Evolutionary conservation across 2,797 vertebrate genomes (phyloP).

Genomic region (Ctenosaura bakeri): DNA sequence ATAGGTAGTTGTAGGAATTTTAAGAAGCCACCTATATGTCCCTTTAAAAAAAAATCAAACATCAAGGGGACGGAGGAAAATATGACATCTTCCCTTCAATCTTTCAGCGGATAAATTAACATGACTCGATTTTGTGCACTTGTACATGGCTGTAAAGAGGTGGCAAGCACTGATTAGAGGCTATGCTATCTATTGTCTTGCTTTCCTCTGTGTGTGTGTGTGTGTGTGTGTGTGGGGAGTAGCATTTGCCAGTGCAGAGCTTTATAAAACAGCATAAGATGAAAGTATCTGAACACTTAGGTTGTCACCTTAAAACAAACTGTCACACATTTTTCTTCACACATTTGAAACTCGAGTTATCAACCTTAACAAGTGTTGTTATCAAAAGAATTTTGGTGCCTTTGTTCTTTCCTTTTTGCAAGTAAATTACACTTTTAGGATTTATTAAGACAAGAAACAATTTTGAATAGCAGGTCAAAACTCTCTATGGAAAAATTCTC

Average conservation of each 20-base stretch:
- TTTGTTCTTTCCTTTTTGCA: conserved; percentile 92
- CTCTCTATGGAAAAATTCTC: conserved; percentile 94
- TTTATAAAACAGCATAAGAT: conserved; percentile 79
- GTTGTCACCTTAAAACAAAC: conserved; percentile 87
- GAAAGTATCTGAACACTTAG: conserved; percentile 83
- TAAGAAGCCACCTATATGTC: conserved; percentile 27
- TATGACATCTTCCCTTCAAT: conserved; percentile 45
- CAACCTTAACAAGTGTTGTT: conserved; percentile 89
- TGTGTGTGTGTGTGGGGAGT: conserved; percentile 62
- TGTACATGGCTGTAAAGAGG: conserved; percentile 42
- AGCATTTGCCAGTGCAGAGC: conserved; percentile 65
- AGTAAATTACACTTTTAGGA: conserved; percentile 99
- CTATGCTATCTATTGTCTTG: conserved; percentile 60
- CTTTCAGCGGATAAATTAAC: conserved; percentile 54
- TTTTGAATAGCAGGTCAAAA: conserved; percentile 94
- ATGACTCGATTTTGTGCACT: conserved; percentile 25
- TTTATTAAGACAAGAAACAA: conserved; percentile 99
- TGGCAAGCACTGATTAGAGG: conserved; percentile 61
- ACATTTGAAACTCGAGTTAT: conserved; percentile 87
- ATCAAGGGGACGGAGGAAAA: conserved; percentile 20
- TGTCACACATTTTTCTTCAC: conserved; percentile 86
- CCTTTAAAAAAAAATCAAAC: not conserved
- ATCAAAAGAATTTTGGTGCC: conserved; percentile 86
- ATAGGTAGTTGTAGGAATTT: not conserved
- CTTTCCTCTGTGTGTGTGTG: conserved; percentile 51